A percentile compares a stretch with the other conserved stretches of the same genome.
phyloP scores from a whole-genome alignment of 1,140 invertebrate genomes.

The Gerris buenoi region DNA sequence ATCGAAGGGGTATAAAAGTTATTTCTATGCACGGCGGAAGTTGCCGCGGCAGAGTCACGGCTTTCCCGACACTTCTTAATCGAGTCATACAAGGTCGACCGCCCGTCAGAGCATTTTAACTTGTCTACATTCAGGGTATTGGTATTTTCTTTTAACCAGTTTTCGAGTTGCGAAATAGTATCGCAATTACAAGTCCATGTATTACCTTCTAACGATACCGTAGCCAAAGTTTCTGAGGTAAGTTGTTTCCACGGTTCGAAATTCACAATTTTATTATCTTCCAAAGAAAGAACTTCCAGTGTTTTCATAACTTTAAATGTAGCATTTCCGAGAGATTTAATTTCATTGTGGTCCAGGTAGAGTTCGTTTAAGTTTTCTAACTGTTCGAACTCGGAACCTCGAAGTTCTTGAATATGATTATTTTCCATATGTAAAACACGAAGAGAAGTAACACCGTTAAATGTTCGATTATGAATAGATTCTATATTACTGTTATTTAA shows the following conservation, averaged over 20 bases:
- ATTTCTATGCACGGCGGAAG: slow-evolving; percentile 42
- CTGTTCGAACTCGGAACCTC: slow-evolving; percentile 38
- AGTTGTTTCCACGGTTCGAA: slow-evolving; percentile 43
- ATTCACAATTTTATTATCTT: slow-evolving; percentile 35
- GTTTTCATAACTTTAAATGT: slow-evolving; percentile 34
- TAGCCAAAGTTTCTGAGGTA: slow-evolving; percentile 36
- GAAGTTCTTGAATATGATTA: slow-evolving; percentile 32
- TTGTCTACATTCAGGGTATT: slow-evolving; percentile 37
- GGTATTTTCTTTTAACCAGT: slow-evolving; percentile 44
- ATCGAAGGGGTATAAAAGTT: slow-evolving; percentile 38
- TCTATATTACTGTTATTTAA: slow-evolving; percentile 35
- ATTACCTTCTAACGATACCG: slow-evolving; percentile 49
- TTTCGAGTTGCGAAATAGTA: slow-evolving; percentile 43
- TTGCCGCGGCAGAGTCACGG: slow-evolving; percentile 41
- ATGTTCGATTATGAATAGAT: slow-evolving; percentile 37
- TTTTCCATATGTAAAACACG: slow-evolving; percentile 35
- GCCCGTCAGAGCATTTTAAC: slow-evolving; percentile 38
- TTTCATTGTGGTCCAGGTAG: slow-evolving; percentile 35
- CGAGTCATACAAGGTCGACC: slow-evolving; percentile 39
- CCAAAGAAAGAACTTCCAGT: slow-evolving; percentile 33
- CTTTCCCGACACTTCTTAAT: slow-evolving; percentile 43
- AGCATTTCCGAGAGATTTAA: slow-evolving; percentile 31
- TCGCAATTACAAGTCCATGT: slow-evolving; percentile 57
- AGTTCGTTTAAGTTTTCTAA: slow-evolving; percentile 34
- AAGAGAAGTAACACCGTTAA: slow-evolving; percentile 36